Percentiles rank a stretch among this genome's conserved stretches.
Conservation (phyloP, 1,140 invertebrate genomes). For the Arctopsyche grandis region DNA sequence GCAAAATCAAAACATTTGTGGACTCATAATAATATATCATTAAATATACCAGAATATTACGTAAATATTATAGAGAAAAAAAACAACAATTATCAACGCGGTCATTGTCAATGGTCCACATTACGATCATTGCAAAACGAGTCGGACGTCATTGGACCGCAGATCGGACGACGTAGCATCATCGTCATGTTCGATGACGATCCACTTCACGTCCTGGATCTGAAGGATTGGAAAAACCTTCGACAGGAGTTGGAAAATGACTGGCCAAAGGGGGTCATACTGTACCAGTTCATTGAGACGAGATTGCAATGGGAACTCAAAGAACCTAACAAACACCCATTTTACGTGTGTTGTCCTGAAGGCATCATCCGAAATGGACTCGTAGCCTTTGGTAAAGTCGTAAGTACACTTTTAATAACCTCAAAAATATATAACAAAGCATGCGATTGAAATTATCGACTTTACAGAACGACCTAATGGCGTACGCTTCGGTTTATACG, state of each 20-base stretch:
- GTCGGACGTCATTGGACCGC: too few relatives aligned
- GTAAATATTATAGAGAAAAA: too few relatives aligned
- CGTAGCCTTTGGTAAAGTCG: conserved; percentile 44
- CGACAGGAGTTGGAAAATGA: conserved; percentile 17
- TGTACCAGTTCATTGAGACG: conserved; percentile 37
- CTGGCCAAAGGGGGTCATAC: conserved; percentile 38
- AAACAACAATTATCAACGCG: too few relatives aligned
- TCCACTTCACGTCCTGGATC: conserved; percentile 12
- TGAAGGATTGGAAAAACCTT: conserved; percentile 11
- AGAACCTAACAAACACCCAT: conserved; percentile 30
- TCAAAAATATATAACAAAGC: background rate
- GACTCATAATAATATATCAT: too few relatives aligned
- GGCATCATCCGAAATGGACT: conserved; percentile 46
- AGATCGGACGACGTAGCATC: too few relatives aligned
- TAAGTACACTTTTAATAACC: conserved; percentile 8
- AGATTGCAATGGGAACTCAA: conserved; percentile 37
- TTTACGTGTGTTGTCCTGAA: conserved; percentile 38
- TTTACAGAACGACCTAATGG: conserved; percentile 33
- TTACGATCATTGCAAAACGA: too few relatives aligned
- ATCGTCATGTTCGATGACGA: background rate
- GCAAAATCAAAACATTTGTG: too few relatives aligned
- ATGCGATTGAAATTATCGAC: background rate
- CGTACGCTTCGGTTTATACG: conserved; percentile 48
- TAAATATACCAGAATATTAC: too few relatives aligned
- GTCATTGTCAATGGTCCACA: too few relatives aligned